A percentile compares a stretch with the other conserved stretches of the same genome.
phyloP scores from a whole-genome alignment of 2,888 invertebrate genomes.

The Ceriagrion tenellum region DNA sequence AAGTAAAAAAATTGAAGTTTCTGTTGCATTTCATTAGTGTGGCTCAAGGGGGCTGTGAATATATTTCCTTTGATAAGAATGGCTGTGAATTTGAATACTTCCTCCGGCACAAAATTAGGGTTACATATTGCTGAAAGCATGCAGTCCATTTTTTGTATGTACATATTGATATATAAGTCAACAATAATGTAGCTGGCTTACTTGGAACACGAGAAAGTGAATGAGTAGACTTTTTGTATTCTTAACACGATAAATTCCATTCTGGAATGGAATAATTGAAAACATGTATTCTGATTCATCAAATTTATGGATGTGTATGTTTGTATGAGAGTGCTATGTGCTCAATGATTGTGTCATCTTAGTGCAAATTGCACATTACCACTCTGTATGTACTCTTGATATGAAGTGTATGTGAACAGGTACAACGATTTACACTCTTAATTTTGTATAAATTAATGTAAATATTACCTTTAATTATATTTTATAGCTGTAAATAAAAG shows the following conservation, averaged over 20 bases:
- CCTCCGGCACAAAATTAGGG: conserved; percentile 12
- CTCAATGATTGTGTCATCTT: neutral
- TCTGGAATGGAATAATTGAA: neutral
- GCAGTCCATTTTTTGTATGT: conserved; percentile 28
- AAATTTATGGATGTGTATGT: conserved; percentile 32
- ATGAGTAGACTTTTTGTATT: conserved; percentile 10
- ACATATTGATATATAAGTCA: neutral
- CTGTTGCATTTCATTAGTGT: neutral
- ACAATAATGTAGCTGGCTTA: neutral
- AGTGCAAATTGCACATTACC: conserved; percentile 33
- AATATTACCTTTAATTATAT: conserved; percentile 21
- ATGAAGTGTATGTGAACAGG: neutral
- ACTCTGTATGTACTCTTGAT: conserved; percentile 6
- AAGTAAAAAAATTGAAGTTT: neutral
- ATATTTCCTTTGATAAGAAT: neutral
- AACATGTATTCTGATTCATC: neutral
- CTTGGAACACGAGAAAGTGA: neutral
- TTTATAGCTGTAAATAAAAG: conserved; percentile 34
- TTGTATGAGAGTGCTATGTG: conserved; percentile 31
- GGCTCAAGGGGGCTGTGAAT: conserved; percentile 16
- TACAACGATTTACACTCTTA: conserved; percentile 27
- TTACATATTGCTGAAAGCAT: conserved; percentile 11
- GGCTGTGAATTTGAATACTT: conserved; percentile 26
- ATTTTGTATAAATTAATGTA: conserved; percentile 19
- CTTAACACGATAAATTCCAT: neutral